Conservation (phyloP, 2,113 vertebrate genomes). For the Suncus etruscus region DNA sequence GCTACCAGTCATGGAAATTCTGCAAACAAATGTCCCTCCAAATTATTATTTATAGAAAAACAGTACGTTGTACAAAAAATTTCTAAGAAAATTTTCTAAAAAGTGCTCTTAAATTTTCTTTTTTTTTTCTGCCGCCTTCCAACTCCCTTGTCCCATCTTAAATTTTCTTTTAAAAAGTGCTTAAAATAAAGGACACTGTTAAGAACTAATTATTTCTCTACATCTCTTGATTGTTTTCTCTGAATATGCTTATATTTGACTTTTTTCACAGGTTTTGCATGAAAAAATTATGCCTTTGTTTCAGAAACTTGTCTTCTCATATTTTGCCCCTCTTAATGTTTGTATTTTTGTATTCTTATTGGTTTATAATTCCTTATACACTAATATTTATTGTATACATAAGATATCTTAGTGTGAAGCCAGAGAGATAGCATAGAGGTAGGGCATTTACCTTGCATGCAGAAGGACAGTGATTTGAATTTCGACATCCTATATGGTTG, state of each 20-base stretch:
- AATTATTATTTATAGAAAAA: conserved; percentile 16
- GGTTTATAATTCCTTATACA: neutral
- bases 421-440: too few species aligned
- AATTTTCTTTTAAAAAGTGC: too few species aligned
- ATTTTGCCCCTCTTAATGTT: conserved; percentile 10
- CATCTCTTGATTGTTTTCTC: neutral
- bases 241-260: neutral
- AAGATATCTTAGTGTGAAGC: neutral
- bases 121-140: too few species aligned
- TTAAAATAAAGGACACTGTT: neutral
- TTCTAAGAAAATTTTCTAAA: conserved; percentile 2
- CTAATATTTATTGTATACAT: neutral
- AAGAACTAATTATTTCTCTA: neutral
- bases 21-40: neutral
- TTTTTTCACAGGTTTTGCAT: neutral
- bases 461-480: too few species aligned
- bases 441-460: too few species aligned
- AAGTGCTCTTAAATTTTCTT: neutral
- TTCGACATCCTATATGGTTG: too few species aligned
- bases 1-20: too few species aligned
- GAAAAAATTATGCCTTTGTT: neutral
- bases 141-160: too few species aligned
- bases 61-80: neutral
- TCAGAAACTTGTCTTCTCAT: neutral
- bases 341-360: conserved; percentile 44